Evolutionary conservation across 2,113 vertebrate species (phyloP).

Genomic region (Tiliqua scincoides): DNA sequence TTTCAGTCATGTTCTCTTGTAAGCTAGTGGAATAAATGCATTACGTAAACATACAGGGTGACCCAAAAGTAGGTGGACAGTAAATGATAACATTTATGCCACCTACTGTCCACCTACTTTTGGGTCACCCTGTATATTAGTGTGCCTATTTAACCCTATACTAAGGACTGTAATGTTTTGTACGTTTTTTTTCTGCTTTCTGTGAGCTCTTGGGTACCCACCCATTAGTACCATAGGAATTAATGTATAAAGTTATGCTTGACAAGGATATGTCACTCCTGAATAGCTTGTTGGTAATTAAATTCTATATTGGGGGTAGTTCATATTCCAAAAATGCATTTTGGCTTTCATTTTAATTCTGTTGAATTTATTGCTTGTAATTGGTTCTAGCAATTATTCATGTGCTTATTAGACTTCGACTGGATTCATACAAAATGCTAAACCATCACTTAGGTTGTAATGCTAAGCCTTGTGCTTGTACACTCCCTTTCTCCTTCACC

Average conservation of each 20-base stretch:
- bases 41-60: not conserved
- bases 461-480: too few relatives aligned
- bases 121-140: not conserved
- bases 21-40: not conserved
- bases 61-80: too few relatives aligned
- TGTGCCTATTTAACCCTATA: not conserved
- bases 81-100: too few relatives aligned
- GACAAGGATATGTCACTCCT: not conserved
- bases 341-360: accelerated
- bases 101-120: too few relatives aligned
- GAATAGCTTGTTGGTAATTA: not conserved
- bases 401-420: not conserved
- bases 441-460: too few relatives aligned
- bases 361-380: not conserved
- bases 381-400: not conserved
- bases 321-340: accelerated
- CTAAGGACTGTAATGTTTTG: not conserved
- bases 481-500: too few relatives aligned
- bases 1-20: not conserved
- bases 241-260: not conserved
- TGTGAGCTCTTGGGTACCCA: not conserved
- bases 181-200: not conserved
- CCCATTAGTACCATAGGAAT: not conserved
- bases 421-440: not conserved
- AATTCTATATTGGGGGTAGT: accelerated